phyloP scores from a whole-genome alignment of 2,888 invertebrate species.

The Dolomedes plantarius region DNA sequence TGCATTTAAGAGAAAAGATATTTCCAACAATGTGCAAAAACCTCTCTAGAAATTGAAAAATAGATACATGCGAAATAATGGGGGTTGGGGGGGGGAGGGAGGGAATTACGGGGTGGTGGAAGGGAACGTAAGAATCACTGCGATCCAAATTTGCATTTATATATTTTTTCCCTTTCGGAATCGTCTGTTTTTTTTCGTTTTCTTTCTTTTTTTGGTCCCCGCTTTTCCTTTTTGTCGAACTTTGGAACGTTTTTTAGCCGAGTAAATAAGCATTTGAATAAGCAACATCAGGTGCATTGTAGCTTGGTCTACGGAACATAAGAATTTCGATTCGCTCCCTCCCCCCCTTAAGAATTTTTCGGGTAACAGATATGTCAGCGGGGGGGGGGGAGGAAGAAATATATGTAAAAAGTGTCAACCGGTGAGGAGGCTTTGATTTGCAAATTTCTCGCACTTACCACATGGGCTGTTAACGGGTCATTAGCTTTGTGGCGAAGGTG shows the following conservation, averaged over 20 bases:
- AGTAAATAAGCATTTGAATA: conserved; percentile 67
- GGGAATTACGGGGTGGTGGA: not conserved
- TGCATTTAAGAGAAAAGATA: conserved; percentile 9
- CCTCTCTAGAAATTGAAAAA: conserved; percentile 18
- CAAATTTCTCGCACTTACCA: not conserved
- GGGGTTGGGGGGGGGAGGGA: not conserved
- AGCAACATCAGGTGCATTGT: conserved; percentile 14
- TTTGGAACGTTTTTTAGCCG: conserved; percentile 44
- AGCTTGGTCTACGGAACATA: not conserved
- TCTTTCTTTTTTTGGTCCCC: not conserved
- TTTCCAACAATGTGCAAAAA: conserved; percentile 13
- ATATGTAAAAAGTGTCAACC: not conserved
- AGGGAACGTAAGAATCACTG: not conserved
- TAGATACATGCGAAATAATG: conserved; percentile 9
- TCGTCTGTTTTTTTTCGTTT: conserved; percentile 10
- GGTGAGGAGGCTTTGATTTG: not conserved
- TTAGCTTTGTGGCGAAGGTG: not conserved
- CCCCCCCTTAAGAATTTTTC: conserved; percentile 35
- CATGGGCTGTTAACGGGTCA: not conserved
- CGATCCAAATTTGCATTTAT: conserved; percentile 14
- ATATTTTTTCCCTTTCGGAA: conserved; percentile 9
- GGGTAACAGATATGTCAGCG: not conserved
- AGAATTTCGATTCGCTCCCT: not conserved
- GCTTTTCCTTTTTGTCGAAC: not conserved
- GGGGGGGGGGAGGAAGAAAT: not conserved